These are phyloP conservation scores for Drosophila pectinifera DNA, from an alignment of 1,140 invertebrate genomes.

Conservation along the genomic window DNA sequence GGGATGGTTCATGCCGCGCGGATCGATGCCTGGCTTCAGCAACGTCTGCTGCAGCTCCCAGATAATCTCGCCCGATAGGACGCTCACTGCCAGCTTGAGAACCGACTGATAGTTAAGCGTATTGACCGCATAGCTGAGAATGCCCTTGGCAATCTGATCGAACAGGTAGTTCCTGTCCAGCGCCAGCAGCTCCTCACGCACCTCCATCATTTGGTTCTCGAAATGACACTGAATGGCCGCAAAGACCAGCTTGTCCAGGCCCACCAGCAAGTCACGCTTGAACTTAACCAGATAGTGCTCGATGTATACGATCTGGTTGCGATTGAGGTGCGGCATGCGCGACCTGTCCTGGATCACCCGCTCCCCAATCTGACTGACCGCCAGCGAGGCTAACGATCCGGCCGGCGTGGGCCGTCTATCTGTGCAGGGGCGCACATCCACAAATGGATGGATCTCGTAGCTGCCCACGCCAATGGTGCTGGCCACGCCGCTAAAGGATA, in stretches of 20 bases:
- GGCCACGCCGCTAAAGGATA: constrained; percentile 68
- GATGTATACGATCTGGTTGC: constrained; percentile 73
- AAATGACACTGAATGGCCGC: constrained; percentile 76
- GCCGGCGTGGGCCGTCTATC: constrained; percentile 72
- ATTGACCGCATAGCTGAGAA: constrained; percentile 69
- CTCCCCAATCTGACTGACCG: constrained; percentile 65
- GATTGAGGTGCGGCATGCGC: constrained; percentile 58
- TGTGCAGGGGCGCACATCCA: constrained; percentile 64
- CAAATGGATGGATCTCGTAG: constrained; percentile 79
- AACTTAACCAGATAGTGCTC: constrained; percentile 81
- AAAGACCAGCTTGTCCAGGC: constrained; percentile 74
- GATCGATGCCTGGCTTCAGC: constrained; percentile 64
- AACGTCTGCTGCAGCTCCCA: constrained; percentile 69
- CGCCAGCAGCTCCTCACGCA: constrained; percentile 71
- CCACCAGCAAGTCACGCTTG: constrained; percentile 73
- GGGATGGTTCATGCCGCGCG: constrained; percentile 57
- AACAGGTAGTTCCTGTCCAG: constrained; percentile 65
- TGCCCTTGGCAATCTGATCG: constrained; percentile 64
- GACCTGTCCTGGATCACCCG: constrained; percentile 55
- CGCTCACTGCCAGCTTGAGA: constrained; percentile 67
- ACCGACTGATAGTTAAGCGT: constrained; percentile 66
- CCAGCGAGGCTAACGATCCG: constrained; percentile 72
- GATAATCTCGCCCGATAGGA: constrained; percentile 64
- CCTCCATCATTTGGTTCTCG: constrained; percentile 77
- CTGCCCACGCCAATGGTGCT: constrained; percentile 76